These are phyloP conservation scores for Antheraea assamensis DNA, from an alignment of 2,888 invertebrate species.

Conservation along the genomic window DNA sequence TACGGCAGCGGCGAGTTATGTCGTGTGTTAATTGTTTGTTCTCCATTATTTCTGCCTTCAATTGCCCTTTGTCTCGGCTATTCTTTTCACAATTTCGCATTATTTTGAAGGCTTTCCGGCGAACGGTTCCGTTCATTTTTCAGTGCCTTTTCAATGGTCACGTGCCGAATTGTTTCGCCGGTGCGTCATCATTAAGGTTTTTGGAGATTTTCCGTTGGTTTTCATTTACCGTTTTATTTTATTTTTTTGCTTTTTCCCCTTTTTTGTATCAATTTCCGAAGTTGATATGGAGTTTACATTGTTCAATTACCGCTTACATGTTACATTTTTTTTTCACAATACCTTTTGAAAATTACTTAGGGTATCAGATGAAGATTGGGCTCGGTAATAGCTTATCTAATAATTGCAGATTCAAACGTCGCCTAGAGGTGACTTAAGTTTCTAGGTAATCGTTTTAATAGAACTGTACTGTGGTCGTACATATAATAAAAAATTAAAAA, in stretches of 20 bases:
- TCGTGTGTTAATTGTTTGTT: constrained; percentile 81
- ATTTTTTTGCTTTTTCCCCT: not conserved
- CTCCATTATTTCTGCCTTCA: constrained; percentile 80
- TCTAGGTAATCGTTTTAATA: too few species aligned
- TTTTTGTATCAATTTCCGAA: not conserved
- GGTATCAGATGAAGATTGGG: not conserved
- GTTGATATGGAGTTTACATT: not conserved
- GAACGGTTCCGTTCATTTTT: constrained; percentile 75
- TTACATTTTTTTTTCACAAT: not conserved
- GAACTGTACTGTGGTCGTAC: too few species aligned
- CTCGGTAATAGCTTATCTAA: not conserved
- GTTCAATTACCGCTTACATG: not conserved
- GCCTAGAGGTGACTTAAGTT: too few species aligned
- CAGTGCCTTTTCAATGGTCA: constrained; percentile 61
- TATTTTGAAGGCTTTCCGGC: constrained; percentile 71
- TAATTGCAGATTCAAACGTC: not conserved
- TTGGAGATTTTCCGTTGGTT: constrained; percentile 32
- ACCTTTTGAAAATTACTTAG: not conserved
- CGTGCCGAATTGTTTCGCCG: constrained; percentile 65
- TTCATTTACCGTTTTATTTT: constrained; percentile 4
- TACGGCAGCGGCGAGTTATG: constrained; percentile 41
- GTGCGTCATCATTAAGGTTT: constrained; percentile 75
- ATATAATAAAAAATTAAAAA: too few species aligned
- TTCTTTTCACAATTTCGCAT: constrained; percentile 70
- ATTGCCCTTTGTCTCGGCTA: constrained; percentile 77